These are phyloP conservation scores for Cardiocondyla obscurior DNA, from an alignment of 1,140 invertebrate genomes.

Conservation along the genomic window DNA sequence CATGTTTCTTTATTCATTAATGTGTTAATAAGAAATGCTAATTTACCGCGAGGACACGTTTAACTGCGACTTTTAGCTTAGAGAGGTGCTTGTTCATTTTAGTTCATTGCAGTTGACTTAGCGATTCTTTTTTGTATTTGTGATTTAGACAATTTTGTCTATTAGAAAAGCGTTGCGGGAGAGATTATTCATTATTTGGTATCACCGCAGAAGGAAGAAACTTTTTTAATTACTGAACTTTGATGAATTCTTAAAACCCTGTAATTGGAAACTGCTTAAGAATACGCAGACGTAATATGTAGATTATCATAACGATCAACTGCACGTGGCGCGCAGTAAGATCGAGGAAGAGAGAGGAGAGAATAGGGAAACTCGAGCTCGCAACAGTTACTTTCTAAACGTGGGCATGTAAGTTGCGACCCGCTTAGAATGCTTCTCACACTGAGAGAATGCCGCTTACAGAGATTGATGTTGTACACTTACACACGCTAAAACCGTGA, in stretches of 20 bases:
- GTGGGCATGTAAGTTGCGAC: constrained; percentile 78
- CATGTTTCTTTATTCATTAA: background rate
- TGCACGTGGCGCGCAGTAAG: background rate
- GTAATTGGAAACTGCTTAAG: background rate
- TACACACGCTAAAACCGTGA: constrained; percentile 57
- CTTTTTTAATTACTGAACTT: background rate
- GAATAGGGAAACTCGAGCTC: constrained; percentile 39
- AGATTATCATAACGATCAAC: background rate
- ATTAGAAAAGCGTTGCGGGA: too few relatives aligned
- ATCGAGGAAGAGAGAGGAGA: constrained; percentile 3
- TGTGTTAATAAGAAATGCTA: background rate
- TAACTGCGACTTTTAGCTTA: background rate
- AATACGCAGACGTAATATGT: background rate
- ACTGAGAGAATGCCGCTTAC: constrained; percentile 73
- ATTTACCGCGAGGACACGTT: too few relatives aligned
- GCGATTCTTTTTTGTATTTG: background rate
- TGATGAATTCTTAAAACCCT: background rate
- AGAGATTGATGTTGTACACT: constrained; percentile 70
- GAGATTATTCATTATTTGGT: background rate
- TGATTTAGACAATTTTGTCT: background rate
- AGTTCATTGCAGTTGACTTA: background rate
- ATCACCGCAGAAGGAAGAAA: background rate
- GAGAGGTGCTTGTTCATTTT: background rate
- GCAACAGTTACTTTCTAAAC: constrained; percentile 79
- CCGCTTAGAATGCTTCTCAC: constrained; percentile 77